Conservation (phyloP, 2,888 invertebrate species). For the Sinhomidia bicolor region DNA sequence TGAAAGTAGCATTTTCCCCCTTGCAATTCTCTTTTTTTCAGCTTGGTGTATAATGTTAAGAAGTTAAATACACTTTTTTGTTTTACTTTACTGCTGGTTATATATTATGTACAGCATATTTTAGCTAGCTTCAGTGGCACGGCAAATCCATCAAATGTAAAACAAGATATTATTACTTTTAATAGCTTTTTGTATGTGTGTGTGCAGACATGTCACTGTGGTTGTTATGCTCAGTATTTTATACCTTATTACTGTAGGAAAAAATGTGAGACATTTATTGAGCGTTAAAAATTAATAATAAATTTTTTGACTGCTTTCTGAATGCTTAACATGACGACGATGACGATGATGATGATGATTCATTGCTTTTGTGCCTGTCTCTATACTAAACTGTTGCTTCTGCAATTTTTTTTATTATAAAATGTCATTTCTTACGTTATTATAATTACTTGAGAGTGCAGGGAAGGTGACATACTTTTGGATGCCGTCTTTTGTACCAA, state of each 20-base stretch:
- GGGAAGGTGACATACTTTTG: too few species aligned
- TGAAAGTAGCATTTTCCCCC: constrained; percentile 55
- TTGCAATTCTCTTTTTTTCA: neutral
- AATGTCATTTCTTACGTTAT: too few species aligned
- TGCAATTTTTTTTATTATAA: too few species aligned
- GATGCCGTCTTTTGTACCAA: too few species aligned
- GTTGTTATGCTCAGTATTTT: neutral
- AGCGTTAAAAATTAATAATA: constrained; percentile 29
- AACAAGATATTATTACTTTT: neutral
- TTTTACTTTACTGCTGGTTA: too few species aligned
- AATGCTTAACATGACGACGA: neutral
- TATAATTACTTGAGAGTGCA: too few species aligned
- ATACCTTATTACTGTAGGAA: neutral
- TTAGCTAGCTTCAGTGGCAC: too few species aligned
- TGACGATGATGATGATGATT: neutral
- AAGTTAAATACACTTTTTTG: too few species aligned
- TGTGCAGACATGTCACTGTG: neutral
- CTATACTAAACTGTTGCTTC: too few species aligned
- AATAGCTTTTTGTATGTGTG: neutral
- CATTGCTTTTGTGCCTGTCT: neutral
- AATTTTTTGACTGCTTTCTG: neutral
- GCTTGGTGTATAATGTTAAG: neutral
- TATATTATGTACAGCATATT: too few species aligned
- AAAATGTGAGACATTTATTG: constrained; percentile 9
- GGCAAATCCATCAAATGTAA: constrained; percentile 42